A percentile compares a stretch with the other conserved stretches of the same genome.
phyloP scores from a whole-genome alignment of 2,797 vertebrate species.

The Kryptopterus vitreolus region DNA sequence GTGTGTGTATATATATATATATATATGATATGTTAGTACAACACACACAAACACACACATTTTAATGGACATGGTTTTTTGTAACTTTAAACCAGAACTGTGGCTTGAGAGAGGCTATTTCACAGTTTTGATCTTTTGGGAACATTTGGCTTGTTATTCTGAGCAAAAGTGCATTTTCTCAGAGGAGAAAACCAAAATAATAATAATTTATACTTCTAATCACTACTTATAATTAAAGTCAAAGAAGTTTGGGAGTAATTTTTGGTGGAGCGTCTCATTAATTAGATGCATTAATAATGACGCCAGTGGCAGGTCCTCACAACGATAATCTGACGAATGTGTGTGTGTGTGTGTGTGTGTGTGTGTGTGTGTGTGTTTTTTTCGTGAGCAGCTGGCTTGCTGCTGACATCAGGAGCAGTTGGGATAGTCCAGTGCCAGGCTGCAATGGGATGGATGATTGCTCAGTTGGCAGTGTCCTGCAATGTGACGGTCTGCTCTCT shows the following conservation, averaged over 20 bases:
- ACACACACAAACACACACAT: neutral
- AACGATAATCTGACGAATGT: conserved; percentile 27
- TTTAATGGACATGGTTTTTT: neutral
- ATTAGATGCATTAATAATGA: conserved; percentile 5
- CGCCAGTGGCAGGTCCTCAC: neutral
- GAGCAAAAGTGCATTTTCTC: neutral
- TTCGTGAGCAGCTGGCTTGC: conserved; percentile 67
- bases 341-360: conserved; percentile 56
- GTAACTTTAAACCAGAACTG: neutral
- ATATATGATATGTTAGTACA: neutral
- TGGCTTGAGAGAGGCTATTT: no score
- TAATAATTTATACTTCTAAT: no score
- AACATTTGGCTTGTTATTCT: neutral
- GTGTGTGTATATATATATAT: neutral
- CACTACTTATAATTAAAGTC: no score
- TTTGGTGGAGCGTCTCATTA: neutral
- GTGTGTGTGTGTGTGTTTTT: conserved; percentile 62
- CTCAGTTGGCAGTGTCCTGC: conserved; percentile 72
- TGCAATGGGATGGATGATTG: conserved; percentile 73
- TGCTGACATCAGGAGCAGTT: conserved; percentile 71
- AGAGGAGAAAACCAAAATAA: neutral
- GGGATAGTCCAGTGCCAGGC: conserved; percentile 70
- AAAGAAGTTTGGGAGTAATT: neutral
- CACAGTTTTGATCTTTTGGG: neutral
- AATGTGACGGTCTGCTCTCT: conserved; percentile 69